These are phyloP conservation scores for Centroberyx gerrardi DNA, from an alignment of 2,797 vertebrate genomes.

Conservation along the genomic window DNA sequence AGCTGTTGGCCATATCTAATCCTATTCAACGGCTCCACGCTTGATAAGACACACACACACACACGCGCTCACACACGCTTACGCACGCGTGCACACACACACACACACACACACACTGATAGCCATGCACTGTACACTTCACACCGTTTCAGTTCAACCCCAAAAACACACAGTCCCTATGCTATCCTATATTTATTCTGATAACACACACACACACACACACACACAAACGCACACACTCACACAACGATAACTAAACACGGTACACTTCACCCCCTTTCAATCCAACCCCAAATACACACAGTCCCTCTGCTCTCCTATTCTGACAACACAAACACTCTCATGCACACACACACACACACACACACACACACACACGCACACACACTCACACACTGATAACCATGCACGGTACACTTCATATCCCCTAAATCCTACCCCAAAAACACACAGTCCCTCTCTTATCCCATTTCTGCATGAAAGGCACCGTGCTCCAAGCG, in stretches of 20 bases:
- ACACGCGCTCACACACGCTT: slow-evolving; percentile 19
- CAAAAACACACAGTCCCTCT: background rate
- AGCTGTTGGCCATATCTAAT: slow-evolving; percentile 69
- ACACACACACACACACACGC: background rate
- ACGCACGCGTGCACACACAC: no score
- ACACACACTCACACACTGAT: slow-evolving; percentile 19
- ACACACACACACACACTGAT: background rate
- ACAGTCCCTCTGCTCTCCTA: no score
- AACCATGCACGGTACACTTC: background rate
- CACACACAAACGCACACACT: slow-evolving; percentile 8
- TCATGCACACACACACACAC: background rate
- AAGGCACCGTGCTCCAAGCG: background rate
- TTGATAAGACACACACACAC: slow-evolving; percentile 41
- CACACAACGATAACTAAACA: background rate
- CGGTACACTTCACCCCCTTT: background rate
- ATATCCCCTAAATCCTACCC: no score
- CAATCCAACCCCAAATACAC: background rate
- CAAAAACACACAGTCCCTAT: background rate
- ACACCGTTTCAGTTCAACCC: slow-evolving; percentile 28
- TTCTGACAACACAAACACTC: no score
- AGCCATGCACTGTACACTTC: slow-evolving; percentile 19
- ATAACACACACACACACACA: background rate
- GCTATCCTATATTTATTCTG: slow-evolving; percentile 3
- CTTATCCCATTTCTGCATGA: background rate
- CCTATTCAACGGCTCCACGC: slow-evolving; percentile 56